Conservation (phyloP, 2,113 vertebrate species). For the Glareola pratincola region DNA sequence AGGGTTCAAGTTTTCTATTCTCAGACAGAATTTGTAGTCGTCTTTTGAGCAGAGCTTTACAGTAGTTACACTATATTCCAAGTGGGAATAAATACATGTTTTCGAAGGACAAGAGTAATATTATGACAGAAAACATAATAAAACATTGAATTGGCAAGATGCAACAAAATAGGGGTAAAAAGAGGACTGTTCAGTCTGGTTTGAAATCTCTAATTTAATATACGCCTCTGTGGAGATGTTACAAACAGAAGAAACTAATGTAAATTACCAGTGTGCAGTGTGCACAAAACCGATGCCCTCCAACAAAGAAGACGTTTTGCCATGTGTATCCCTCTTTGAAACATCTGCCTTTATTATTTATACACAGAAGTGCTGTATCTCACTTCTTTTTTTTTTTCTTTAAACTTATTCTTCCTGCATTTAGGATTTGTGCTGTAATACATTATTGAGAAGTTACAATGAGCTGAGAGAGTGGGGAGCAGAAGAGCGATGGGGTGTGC, state of each 20-base stretch:
- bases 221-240: not conserved
- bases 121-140: constrained; percentile 76
- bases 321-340: not conserved
- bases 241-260: constrained; percentile 19
- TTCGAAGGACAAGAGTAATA: constrained; percentile 72
- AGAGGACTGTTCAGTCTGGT: constrained; percentile 64
- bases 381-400: not conserved
- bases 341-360: not conserved
- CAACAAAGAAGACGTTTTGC: constrained; percentile 18
- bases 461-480: not conserved
- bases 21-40: constrained; percentile 41
- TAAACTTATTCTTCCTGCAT: not conserved
- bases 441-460: not conserved
- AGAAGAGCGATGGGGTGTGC: not conserved
- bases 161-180: constrained; percentile 64
- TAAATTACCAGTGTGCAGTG: constrained; percentile 24
- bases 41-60: constrained; percentile 68
- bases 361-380: not conserved
- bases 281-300: not conserved
- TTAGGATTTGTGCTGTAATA: not conserved
- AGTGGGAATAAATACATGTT: constrained; percentile 71
- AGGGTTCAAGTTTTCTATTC: constrained; percentile 69
- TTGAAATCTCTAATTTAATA: constrained; percentile 67
- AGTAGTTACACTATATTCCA: constrained; percentile 63
- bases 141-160: constrained; percentile 68